Evolutionary conservation across 2,888 invertebrate species (phyloP).

Genomic region (Phaedon cochleariae): DNA sequence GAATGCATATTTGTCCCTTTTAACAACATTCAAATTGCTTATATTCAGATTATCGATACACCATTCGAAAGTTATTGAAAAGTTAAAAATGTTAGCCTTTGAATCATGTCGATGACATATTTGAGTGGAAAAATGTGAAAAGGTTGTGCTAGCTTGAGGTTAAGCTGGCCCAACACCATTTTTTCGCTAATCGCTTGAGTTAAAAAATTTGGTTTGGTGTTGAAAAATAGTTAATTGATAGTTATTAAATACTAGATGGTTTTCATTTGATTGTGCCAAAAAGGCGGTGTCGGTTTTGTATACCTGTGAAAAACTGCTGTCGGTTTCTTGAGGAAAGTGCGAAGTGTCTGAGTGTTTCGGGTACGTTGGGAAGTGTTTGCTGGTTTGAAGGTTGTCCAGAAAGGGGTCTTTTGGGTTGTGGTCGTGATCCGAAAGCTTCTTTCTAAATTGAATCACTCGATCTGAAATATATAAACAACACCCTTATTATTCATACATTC

Average conservation of each 20-base stretch:
- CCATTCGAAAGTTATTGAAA: neutral
- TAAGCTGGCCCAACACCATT: no score
- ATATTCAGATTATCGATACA: no score
- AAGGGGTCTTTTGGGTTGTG: slow-evolving; percentile 9
- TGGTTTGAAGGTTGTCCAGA: neutral
- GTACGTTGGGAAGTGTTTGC: slow-evolving; percentile 4
- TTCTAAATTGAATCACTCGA: slow-evolving; percentile 51
- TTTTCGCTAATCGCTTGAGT: no score
- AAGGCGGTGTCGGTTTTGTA: neutral
- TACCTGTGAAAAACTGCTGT: slow-evolving; percentile 18
- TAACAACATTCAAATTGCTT: no score
- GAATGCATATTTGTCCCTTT: no score
- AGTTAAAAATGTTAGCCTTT: neutral
- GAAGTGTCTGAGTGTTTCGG: slow-evolving; percentile 5
- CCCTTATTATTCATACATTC: neutral
- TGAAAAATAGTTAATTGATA: no score
- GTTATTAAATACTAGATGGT: no score
- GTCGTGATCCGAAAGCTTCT: slow-evolving; percentile 38
- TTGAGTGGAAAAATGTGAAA: no score
- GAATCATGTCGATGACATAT: no score
- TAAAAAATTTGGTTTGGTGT: no score
- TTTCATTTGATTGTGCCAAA: no score
- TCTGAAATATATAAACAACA: slow-evolving; percentile 36
- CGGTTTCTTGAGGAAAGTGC: slow-evolving; percentile 12
- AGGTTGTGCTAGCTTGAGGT: no score